Percentiles rank a stretch among this genome's conserved stretches.
These are phyloP conservation scores for Drosophila niveifrons DNA, from an alignment of 2,888 invertebrate species.

Conservation along the genomic window DNA sequence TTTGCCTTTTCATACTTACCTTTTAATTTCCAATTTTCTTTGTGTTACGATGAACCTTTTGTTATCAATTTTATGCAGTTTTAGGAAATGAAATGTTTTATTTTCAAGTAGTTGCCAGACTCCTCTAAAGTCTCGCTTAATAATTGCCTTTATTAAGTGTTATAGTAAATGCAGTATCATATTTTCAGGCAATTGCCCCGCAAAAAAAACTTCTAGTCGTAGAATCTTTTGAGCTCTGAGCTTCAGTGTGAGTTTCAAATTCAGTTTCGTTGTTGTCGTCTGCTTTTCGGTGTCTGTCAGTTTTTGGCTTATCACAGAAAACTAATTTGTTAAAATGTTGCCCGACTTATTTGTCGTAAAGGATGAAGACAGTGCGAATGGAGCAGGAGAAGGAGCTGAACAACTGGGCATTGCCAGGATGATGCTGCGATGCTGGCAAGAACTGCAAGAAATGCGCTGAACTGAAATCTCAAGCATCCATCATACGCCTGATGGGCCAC, in stretches of 20 bases:
- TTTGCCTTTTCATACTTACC: too few species aligned
- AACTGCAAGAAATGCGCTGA: conserved; percentile 36
- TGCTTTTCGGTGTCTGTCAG: conserved; percentile 25
- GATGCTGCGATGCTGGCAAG: conserved; percentile 31
- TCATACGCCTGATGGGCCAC: conserved; percentile 60
- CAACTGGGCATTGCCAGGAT: background rate
- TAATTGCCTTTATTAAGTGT: background rate
- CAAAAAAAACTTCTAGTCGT: background rate
- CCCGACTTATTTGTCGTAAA: conserved; percentile 62
- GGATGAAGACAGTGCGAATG: background rate
- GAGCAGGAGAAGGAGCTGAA: background rate
- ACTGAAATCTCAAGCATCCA: conserved; percentile 60
- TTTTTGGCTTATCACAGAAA: conserved; percentile 68
- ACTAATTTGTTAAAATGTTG: conserved; percentile 80
- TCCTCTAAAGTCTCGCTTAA: background rate
- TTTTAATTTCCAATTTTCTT: too few species aligned
- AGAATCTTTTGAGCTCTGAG: too few species aligned
- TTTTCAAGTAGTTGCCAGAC: background rate
- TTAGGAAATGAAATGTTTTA: background rate
- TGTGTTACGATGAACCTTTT: too few species aligned
- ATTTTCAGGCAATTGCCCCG: background rate
- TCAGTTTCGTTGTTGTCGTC: conserved; percentile 1
- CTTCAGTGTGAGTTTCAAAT: conserved; percentile 5
- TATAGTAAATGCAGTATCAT: background rate
- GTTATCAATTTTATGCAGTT: too few species aligned